Evolutionary conservation across 1,140 invertebrate species (phyloP).

Genomic region (Dermatophagoides farinae): DNA sequence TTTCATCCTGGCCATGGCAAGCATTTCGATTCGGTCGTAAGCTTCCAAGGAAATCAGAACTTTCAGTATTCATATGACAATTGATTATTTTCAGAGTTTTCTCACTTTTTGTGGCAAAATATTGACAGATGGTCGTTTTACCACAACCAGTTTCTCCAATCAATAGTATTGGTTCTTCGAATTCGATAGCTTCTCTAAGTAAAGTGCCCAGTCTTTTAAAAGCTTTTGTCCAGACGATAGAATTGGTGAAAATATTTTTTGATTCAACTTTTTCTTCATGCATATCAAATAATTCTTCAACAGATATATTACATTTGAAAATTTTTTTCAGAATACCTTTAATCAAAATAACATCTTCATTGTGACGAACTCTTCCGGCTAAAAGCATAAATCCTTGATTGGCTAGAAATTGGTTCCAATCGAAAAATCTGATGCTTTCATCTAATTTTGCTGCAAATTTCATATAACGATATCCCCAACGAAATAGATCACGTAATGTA

Average conservation of each 20-base stretch:
- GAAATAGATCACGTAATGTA: conserved; percentile 81
- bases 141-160: conserved; percentile 97
- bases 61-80: conserved; percentile 97
- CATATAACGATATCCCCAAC: conserved; percentile 88
- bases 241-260: conserved; percentile 36
- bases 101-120: conserved; percentile 45
- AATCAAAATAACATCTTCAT: conserved; percentile 41
- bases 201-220: conserved; percentile 80
- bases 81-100: conserved; percentile 59
- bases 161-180: conserved; percentile 79
- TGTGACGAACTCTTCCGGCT: conserved; percentile 70
- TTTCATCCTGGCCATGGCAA: conserved; percentile 17
- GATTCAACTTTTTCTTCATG: conserved; percentile 9
- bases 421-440: conserved; percentile 40
- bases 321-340: conserved; percentile 57
- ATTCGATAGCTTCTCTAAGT: conserved; percentile 61
- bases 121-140: conserved; percentile 89
- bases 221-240: conserved; percentile 81
- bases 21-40: conserved; percentile 60
- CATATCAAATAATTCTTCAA: conserved; percentile 44
- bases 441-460: conserved; percentile 37
- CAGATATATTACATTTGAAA: conserved; percentile 51
- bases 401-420: conserved; percentile 92
- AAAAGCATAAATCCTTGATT: conserved; percentile 91
- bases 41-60: conserved; percentile 88